These are phyloP conservation scores for Brachionus rubens DNA, from an alignment of 1,140 invertebrate species.

Conservation along the genomic window DNA sequence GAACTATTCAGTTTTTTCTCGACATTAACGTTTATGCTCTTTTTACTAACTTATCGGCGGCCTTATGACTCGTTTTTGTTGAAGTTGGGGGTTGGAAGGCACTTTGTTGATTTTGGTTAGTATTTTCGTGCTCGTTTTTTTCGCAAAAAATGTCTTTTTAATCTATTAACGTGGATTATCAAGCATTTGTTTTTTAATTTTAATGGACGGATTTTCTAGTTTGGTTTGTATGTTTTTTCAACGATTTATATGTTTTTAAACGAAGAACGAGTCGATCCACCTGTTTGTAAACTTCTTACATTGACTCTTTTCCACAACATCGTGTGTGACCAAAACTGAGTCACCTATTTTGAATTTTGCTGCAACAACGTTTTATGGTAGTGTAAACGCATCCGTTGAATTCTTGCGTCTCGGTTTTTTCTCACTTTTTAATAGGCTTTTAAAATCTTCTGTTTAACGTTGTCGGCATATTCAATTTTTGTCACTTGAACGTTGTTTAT, in stretches of 20 bases:
- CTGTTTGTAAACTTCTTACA: background rate
- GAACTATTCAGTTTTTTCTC: no score
- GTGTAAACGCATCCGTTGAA: constrained; percentile 1
- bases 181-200: background rate
- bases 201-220: background rate
- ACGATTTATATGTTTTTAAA: background rate
- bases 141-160: background rate
- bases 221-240: no score
- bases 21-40: no score
- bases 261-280: background rate
- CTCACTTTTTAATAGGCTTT: background rate
- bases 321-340: background rate
- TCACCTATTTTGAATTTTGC: background rate
- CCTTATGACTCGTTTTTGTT: no score
- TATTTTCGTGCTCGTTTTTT: no score
- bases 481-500: background rate
- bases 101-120: background rate
- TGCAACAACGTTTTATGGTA: background rate
- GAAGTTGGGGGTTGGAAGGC: background rate
- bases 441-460: background rate
- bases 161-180: background rate
- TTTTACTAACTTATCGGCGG: no score
- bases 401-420: background rate
- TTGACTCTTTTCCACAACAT: background rate
- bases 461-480: background rate